These are phyloP conservation scores for Latheticus oryzae DNA, from an alignment of 2,888 invertebrate species.

Conservation along the genomic window DNA sequence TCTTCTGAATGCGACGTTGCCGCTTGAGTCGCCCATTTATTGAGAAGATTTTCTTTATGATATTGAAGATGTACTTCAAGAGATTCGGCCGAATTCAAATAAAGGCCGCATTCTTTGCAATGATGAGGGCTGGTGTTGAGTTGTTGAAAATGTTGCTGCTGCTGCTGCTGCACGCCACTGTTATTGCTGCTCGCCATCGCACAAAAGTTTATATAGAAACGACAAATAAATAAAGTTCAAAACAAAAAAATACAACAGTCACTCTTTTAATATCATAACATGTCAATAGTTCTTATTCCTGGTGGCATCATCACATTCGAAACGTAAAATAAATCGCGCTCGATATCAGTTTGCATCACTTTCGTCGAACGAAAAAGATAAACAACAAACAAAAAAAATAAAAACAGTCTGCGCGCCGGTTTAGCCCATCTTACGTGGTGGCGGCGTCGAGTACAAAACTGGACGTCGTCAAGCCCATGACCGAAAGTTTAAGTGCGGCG, in stretches of 20 bases:
- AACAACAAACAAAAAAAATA: conserved; percentile 56
- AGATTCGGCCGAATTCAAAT: conserved; percentile 80
- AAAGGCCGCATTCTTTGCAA: conserved; percentile 82
- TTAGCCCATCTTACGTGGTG: conserved; percentile 60
- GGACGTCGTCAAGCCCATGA: neutral
- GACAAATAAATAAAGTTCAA: conserved; percentile 55
- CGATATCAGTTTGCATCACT: conserved; percentile 53
- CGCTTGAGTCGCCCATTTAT: conserved; percentile 76
- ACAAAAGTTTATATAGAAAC: conserved; percentile 46
- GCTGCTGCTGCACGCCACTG: conserved; percentile 46
- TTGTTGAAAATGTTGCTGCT: conserved; percentile 67
- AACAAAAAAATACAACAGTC: conserved; percentile 64
- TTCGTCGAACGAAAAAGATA: conserved; percentile 51
- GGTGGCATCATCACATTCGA: conserved; percentile 55
- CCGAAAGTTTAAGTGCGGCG: too few relatives aligned
- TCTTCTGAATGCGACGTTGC: conserved; percentile 66
- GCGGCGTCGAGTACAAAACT: conserved; percentile 42
- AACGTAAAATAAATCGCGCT: conserved; percentile 49
- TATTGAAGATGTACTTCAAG: conserved; percentile 84
- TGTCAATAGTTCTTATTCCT: conserved; percentile 61
- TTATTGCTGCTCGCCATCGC: conserved; percentile 59
- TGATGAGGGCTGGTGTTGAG: conserved; percentile 71
- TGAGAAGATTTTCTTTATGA: conserved; percentile 79
- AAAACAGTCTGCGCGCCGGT: conserved; percentile 50
- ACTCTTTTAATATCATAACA: conserved; percentile 66